Evolutionary conservation across 2,113 vertebrate species (phyloP).

Genomic region (Myrmophylax atrothorax): DNA sequence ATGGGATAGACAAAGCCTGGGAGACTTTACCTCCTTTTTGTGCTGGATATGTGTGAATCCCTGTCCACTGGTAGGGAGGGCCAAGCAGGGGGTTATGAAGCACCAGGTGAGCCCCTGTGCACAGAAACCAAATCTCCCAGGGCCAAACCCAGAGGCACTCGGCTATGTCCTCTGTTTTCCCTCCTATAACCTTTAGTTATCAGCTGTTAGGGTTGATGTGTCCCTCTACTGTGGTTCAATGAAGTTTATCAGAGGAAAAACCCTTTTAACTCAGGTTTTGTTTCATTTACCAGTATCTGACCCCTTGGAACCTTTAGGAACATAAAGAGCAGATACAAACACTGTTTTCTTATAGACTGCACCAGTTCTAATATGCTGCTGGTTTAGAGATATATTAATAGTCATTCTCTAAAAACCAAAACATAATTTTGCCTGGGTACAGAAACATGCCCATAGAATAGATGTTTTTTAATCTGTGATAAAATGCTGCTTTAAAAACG

Average conservation of each 20-base stretch:
- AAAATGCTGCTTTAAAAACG: background rate
- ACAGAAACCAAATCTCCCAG: background rate
- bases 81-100: background rate
- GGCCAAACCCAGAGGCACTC: background rate
- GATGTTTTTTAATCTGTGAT: background rate
- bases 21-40: background rate
- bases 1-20: background rate
- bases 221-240: background rate
- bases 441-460: background rate
- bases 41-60: background rate
- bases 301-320: background rate
- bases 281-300: constrained; percentile 25
- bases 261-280: constrained; percentile 19
- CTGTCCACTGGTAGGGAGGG: background rate
- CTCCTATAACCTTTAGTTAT: background rate
- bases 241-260: background rate
- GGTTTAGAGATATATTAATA: background rate
- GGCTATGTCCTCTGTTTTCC: background rate
- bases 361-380: background rate
- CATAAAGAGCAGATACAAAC: constrained; percentile 37
- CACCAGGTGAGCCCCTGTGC: background rate
- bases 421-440: background rate
- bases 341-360: background rate
- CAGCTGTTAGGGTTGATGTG: background rate
- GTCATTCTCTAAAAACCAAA: background rate